Base-by-base conservation (phyloP, 2,113 vertebrate genomes). In the Salvelinus sp. region DNA sequence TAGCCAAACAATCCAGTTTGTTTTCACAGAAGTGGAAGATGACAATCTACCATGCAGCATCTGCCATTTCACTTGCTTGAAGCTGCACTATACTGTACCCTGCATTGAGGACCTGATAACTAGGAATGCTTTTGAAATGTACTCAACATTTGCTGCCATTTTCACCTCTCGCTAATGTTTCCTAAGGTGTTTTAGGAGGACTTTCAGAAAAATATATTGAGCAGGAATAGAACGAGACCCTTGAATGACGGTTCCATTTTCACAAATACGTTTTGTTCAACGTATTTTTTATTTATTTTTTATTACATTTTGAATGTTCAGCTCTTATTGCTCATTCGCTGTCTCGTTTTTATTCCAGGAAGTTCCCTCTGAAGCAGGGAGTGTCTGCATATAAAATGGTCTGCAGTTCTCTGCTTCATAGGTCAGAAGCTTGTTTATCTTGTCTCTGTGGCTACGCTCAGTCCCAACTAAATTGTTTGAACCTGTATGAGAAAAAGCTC, bases 321-420 rank as follows among this genome's bases (percentile, higher is more conserved):
- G 95, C 95, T 94, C 94, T 94, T 95, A 94, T 96, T 94, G 95
- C 95, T 96, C 94, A 96, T 95, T 95, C 96, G 93, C 92, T 94
- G 93, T 93, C 91, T 94, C 91, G 84, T 94, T 94, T 94, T 98
- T 97, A 97, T 98, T 98, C 96, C 96, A 98, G 97, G 97, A 98
- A 93, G 96, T 97, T 98, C 96, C 97, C 97, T 99, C 97, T 98
- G 96, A 98, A 98, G 96, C 97, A 98, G 98, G 96, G 97, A 97
- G 97, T 98, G 97, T 98, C 96, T 98, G 96, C 97, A 98, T 98
- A 98, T 97, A 98, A 99, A 98, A 99, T 99, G 97, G 97, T 97
- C 97, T 98, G 97, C 97, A 98, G 96, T 98, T 99, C 97, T 98
- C 96, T 98, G 96, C 97, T 98, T 98, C 96, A 97, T 98, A 98